Conservation (phyloP, 1,140 invertebrate genomes). For the Drosophila sturtevanti region DNA sequence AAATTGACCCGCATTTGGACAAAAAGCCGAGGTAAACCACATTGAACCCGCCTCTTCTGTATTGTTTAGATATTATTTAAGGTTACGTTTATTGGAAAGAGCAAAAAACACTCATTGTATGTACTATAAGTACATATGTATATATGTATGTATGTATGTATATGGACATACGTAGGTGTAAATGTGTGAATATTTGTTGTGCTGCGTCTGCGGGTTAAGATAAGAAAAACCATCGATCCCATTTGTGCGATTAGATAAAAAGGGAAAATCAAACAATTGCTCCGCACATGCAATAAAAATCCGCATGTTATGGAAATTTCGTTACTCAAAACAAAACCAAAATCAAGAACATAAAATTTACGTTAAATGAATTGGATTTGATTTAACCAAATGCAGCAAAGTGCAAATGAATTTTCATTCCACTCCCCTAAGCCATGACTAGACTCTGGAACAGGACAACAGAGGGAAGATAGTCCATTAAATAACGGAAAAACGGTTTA, state of each 20-base stretch:
- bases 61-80: constrained; percentile 72
- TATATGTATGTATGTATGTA: too few relatives aligned
- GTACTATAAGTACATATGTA: constrained; percentile 23
- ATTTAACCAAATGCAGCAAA: background rate
- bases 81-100: constrained; percentile 62
- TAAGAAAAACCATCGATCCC: constrained; percentile 49
- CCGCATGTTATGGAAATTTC: background rate
- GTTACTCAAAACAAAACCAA: too few relatives aligned
- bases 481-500: too few relatives aligned
- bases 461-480: too few relatives aligned
- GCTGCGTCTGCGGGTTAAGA: constrained; percentile 54
- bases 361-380: constrained; percentile 13
- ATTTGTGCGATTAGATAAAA: constrained; percentile 65
- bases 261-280: constrained; percentile 40
- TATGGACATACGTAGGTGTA: constrained; percentile 5
- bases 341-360: constrained; percentile 4
- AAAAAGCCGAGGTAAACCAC: background rate
- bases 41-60: constrained; percentile 48
- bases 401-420: background rate
- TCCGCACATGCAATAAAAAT: constrained; percentile 30
- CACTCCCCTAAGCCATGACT: background rate
- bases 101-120: constrained; percentile 33
- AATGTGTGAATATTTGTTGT: constrained; percentile 37
- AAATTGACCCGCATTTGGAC: constrained; percentile 66
- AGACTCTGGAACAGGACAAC: background rate